Evolutionary conservation across 2,797 vertebrate genomes (phyloP), one percentile per base, ranked within the genome.

Genomic region (Myioborus melanocephalus): DNA sequence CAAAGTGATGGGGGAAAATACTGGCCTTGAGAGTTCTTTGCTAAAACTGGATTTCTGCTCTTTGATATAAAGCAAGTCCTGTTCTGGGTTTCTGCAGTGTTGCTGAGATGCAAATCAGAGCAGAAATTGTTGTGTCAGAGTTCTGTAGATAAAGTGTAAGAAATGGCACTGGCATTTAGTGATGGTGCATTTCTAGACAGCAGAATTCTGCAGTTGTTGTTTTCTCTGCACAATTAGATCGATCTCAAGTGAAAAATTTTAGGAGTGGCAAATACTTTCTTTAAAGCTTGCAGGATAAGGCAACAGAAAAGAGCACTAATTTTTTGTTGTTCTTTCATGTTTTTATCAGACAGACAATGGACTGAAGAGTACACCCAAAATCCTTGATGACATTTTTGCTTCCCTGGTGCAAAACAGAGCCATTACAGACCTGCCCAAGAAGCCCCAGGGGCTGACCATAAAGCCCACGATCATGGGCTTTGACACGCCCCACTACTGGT

Each of bases 311-410:
- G 44, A 30, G 14, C 80, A 46, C 84, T 82, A 80, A 97, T 70
- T 50, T 73, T 12, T 70, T 44, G 9, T 46, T 72, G 1, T 85
- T 64, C 1, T 80, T 32, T 26, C 1, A 22, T 35, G 86, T 32
- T 50, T 55, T 87, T 75, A 95, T 91, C 90, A 98, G 98, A 96
- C 97, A 92, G 98, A 98, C 95, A 98, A 93, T 26, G 98, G 98
- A 61, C 96, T 97, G 73, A 98, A 98, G 94, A 98, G 95, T 87
- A 98, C 98, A 89, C 98, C 98, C 73, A 98, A 98, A 96, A 96
- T 98, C 79, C 98, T 98, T 7, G 98, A 98, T 95, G 98, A 98
- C 95, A 98, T 98, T 93, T 98, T 98, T 97, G 98, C 98, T 46
- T 98, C 98, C 28, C 95, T 98, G 83, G 98, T 98, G 68, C 98